phyloP scores from a whole-genome alignment of 2,888 invertebrate genomes.

The Drosophila eohydei region DNA sequence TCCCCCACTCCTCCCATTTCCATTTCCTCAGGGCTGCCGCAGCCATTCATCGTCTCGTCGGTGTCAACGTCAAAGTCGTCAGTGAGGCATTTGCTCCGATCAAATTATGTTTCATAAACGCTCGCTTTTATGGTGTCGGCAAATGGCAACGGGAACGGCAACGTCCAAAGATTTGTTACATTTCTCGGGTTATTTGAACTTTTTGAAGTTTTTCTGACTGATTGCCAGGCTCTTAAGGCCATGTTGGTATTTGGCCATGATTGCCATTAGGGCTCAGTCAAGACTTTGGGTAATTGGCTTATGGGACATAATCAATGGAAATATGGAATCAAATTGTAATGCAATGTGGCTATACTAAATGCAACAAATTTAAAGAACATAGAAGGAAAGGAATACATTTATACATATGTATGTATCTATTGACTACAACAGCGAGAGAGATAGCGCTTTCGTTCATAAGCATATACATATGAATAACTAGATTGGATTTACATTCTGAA shows the following conservation, averaged over 20 bases:
- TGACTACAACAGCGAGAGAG: neutral
- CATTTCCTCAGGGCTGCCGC: slow-evolving; percentile 3
- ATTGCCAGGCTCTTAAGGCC: slow-evolving; percentile 29
- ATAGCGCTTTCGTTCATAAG: neutral
- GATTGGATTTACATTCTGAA: neutral
- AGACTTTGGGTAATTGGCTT: slow-evolving; percentile 33
- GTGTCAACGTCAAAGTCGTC: slow-evolving; percentile 66
- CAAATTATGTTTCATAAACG: slow-evolving; percentile 84
- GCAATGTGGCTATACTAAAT: neutral
- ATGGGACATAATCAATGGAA: slow-evolving; percentile 3
- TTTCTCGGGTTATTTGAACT: slow-evolving; percentile 74
- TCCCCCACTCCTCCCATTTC: neutral
- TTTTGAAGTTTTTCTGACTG: slow-evolving; percentile 49
- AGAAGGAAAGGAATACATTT: neutral
- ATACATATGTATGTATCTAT: neutral
- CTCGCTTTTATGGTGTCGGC: slow-evolving; percentile 79
- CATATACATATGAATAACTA: neutral
- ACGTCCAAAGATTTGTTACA: slow-evolving; percentile 82
- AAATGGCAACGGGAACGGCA: slow-evolving; percentile 20
- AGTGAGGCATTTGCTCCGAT: slow-evolving; percentile 72
- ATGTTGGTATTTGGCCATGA: slow-evolving; percentile 26
- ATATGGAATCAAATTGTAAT: slow-evolving; percentile 4
- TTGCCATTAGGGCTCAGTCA: slow-evolving; percentile 26
- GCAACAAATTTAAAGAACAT: neutral
- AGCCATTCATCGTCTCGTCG: slow-evolving; percentile 34